A percentile compares a stretch with the other conserved stretches of the same genome.
phyloP scores from a whole-genome alignment of 2,113 vertebrate genomes.

The Cyphomyrus plagiostoma region DNA sequence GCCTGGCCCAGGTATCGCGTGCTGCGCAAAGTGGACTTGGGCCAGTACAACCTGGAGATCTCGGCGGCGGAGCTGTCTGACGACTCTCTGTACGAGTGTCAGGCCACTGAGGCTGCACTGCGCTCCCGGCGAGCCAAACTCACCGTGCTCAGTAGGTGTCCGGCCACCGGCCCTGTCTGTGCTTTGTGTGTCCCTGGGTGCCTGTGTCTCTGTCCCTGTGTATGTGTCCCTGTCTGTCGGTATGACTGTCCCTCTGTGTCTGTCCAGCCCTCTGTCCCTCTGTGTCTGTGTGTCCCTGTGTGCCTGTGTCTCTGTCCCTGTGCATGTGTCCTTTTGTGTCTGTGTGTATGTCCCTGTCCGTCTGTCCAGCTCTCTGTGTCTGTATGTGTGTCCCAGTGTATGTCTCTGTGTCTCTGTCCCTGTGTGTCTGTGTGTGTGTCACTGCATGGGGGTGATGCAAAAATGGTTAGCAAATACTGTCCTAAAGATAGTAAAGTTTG shows the following conservation, averaged over 20 bases:
- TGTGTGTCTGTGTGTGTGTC: not conserved
- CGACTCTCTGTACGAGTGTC: slow-evolving; percentile 88
- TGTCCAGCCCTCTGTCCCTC: not conserved
- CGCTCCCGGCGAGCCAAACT: slow-evolving; percentile 82
- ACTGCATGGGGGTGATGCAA: not conserved
- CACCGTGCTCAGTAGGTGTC: slow-evolving; percentile 85
- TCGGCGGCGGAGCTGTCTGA: slow-evolving; percentile 76
- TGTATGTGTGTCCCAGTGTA: too few relatives aligned
- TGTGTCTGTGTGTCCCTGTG: too few relatives aligned
- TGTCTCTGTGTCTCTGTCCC: not conserved
- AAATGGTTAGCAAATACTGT: not conserved
- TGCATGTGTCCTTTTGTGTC: too few relatives aligned
- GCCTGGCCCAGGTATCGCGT: slow-evolving; percentile 88
- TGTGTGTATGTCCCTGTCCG: not conserved
- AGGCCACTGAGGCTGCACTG: slow-evolving; percentile 88
- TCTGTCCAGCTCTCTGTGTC: not conserved
- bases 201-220: not conserved
- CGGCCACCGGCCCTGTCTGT: not conserved
- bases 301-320: too few relatives aligned
- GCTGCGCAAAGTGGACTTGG: slow-evolving; percentile 71
- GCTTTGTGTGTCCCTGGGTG: not conserved
- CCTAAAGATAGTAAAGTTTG: not conserved
- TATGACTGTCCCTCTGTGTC: not conserved
- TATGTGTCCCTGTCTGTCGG: not conserved
- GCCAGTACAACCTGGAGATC: slow-evolving; percentile 93